Percentiles rank a stretch among this genome's conserved stretches.
Evolutionary conservation across 2,113 vertebrate species (phyloP).

Genomic region (Motacilla alba): DNA sequence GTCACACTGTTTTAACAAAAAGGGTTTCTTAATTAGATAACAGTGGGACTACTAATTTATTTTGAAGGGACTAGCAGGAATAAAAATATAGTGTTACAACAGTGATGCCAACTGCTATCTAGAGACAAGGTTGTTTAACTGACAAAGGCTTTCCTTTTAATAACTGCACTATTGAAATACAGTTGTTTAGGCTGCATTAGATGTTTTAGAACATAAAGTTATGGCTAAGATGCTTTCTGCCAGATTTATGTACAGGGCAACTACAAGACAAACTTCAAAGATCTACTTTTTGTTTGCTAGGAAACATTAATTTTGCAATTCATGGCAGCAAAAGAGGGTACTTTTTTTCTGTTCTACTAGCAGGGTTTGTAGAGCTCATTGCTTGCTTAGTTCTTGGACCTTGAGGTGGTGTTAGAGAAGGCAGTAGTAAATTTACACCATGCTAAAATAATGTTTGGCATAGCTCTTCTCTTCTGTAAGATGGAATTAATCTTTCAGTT

Average conservation of each 20-base stretch:
- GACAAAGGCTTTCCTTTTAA: not conserved
- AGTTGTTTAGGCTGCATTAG: not conserved
- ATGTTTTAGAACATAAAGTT: not conserved
- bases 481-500: not conserved
- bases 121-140: not conserved
- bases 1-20: not conserved
- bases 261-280: not conserved
- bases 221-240: not conserved
- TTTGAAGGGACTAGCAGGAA: not conserved
- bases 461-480: not conserved
- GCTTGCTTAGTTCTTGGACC: not conserved
- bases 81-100: not conserved
- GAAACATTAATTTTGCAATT: not conserved
- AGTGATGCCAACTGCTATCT: not conserved
- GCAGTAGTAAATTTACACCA: not conserved
- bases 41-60: not conserved
- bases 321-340: not conserved
- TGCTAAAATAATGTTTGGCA: not conserved
- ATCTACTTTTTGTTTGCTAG: not conserved
- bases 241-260: not conserved
- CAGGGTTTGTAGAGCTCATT: not conserved
- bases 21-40: not conserved
- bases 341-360: not conserved
- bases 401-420: not conserved
- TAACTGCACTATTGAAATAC: not conserved